Evolutionary conservation across 2,113 vertebrate species (phyloP).

Genomic region (Muntiacus muntjak): DNA sequence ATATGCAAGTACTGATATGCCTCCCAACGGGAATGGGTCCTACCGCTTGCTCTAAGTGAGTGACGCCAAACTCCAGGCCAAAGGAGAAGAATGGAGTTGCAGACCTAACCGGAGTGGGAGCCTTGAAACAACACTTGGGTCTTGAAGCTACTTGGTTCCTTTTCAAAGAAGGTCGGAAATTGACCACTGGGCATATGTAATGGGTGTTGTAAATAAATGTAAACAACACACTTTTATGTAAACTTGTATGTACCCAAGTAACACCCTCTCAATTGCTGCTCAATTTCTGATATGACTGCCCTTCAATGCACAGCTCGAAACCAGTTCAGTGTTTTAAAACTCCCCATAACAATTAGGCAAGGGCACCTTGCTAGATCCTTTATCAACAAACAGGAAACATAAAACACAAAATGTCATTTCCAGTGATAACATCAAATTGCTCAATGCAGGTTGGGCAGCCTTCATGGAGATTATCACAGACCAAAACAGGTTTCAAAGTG

Average conservation of each 20-base stretch:
- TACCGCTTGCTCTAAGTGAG: not conserved
- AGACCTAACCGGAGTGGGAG: not conserved
- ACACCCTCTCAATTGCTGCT: not conserved
- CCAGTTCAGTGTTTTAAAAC: not conserved
- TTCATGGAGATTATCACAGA: not conserved
- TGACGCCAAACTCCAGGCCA: constrained; percentile 47
- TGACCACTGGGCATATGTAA: constrained; percentile 48
- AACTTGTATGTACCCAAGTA: not conserved
- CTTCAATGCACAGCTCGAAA: not conserved
- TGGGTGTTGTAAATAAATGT: constrained; percentile 64
- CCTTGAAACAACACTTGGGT: constrained; percentile 24
- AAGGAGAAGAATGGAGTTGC: constrained; percentile 27
- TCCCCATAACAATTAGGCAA: not conserved
- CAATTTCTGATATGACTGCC: not conserved
- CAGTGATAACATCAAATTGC: not conserved
- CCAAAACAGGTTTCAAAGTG: not conserved
- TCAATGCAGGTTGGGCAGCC: not conserved
- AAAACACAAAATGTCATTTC: not conserved
- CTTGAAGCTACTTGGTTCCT: constrained; percentile 74
- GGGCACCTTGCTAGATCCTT: not conserved
- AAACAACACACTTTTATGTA: not conserved
- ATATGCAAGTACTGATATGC: not conserved
- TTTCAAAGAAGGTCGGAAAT: constrained; percentile 55
- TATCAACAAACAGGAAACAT: not conserved
- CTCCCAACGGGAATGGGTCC: not conserved